Evolutionary conservation across 2,888 invertebrate genomes (phyloP), one percentile per base, ranked within the genome.

Genomic region (Nyleta sp.): DNA sequence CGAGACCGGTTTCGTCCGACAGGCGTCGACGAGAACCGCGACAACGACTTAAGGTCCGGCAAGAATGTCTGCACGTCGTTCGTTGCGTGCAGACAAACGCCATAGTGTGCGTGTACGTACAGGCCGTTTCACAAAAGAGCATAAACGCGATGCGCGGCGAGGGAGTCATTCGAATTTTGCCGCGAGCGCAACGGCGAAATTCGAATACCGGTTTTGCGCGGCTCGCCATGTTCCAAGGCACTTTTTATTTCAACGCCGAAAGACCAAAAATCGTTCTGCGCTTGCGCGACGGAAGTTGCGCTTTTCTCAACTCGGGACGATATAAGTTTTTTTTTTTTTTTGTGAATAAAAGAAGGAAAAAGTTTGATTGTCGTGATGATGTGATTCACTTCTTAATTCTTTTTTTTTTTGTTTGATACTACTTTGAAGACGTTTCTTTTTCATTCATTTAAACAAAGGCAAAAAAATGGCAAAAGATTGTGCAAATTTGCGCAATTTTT

Each of bases 21-120:
- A 80, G 81, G 73, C 77, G 74, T 80, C 78, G 78, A 73, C 79
- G 79, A 76, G 80, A 81, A 73, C 77, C 75, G 80, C 75, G 81
- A 80, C 80, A 81, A 80, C 72, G 72, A 74, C 77, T 71, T 67
- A 62, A 76, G 70, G 62, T 71, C 74, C 79, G 62, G 80, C 75
- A 81, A 75, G 77, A 80, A 81, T 79, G 70, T 78, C 80, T 78
- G 78, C 75, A 76, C 75, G 75, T 65, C 72, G 75, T 78, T 64
- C 64, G 62, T 81, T 80, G 81, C 81, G 81, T 81, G 80, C 80
- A 76, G 78, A 78, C 73, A 73, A 67, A 46, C 72, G 18, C 65
- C 60, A 57, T 57, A 38, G 75, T 75, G 75, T 59, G 71, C 59
- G 75, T 64, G 67, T 38, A 53, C 59, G 55, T 72, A 76, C 72